A percentile compares a stretch with the other conserved stretches of the same genome.
Conservation (phyloP, 2,797 vertebrate species). For the Ciconia nigra region DNA sequence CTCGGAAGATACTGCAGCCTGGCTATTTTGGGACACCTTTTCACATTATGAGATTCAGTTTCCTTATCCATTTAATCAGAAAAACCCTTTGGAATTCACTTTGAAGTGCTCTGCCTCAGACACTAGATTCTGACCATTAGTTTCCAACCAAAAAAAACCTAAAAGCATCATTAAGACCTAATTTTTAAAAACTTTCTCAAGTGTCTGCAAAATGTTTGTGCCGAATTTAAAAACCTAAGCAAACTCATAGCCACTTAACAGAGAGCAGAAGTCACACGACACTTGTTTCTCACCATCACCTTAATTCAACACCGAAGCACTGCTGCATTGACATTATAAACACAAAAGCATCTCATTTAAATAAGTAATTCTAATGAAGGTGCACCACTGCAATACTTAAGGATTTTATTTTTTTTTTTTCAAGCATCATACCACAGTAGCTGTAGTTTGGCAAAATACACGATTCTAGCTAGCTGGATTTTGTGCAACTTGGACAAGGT, state of each 20-base stretch:
- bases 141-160: background rate
- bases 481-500: background rate
- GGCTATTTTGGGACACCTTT: constrained; percentile 43
- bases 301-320: background rate
- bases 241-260: background rate
- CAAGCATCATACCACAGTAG: background rate
- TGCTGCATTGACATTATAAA: background rate
- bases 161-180: background rate
- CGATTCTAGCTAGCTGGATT: background rate
- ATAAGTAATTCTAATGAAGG: background rate
- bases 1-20: constrained; percentile 47
- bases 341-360: background rate
- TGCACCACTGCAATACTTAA: background rate
- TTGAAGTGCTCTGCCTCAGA: background rate
- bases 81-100: constrained; percentile 8
- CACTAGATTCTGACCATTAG: background rate
- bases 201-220: background rate
- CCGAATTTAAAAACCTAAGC: background rate
- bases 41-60: background rate
- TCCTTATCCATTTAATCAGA: background rate
- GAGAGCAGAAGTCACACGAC: background rate
- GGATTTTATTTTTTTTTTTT: background rate
- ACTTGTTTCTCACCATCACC: background rate
- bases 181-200: background rate
- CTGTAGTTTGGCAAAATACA: background rate